Evolutionary conservation across 2,797 vertebrate genomes (phyloP).

Genomic region (Harpagifer antarcticus): DNA sequence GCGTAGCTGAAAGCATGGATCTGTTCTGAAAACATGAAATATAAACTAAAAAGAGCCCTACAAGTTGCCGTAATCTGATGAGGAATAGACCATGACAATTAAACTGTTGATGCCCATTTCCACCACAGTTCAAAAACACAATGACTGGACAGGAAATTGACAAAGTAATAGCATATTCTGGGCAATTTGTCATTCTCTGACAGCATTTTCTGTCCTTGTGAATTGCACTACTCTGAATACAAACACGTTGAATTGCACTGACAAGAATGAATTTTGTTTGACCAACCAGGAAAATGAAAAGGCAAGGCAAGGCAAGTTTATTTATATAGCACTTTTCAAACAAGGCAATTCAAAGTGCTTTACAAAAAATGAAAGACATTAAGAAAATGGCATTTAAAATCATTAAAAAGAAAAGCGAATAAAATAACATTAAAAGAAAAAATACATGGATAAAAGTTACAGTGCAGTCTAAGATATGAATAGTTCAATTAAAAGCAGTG

Average conservation of each 20-base stretch:
- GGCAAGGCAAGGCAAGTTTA: no score
- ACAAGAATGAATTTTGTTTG: constrained; percentile 46
- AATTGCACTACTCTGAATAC: constrained; percentile 17
- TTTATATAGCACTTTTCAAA: no score
- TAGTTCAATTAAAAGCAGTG: no score
- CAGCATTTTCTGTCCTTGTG: constrained; percentile 33
- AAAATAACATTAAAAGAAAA: no score
- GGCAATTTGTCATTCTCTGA: constrained; percentile 62
- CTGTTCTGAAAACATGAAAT: constrained; percentile 41
- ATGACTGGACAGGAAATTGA: constrained; percentile 61
- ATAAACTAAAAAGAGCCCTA: constrained; percentile 11
- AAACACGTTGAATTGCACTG: constrained; percentile 49
- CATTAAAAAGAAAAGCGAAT: no score
- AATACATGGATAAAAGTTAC: no score
- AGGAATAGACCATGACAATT: constrained; percentile 34
- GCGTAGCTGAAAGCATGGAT: constrained; percentile 14
- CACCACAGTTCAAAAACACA: constrained; percentile 33
- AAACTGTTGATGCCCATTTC: constrained; percentile 43
- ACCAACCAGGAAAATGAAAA: constrained; percentile 43
- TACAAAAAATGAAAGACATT: no score
- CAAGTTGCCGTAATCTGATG: constrained; percentile 33
- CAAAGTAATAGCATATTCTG: constrained; percentile 58
- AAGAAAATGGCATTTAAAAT: no score
- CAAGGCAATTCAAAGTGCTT: no score
- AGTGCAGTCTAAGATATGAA: no score